Base-by-base conservation (phyloP, 2,888 invertebrate species). In the Lasioglossum figueresi region DNA sequence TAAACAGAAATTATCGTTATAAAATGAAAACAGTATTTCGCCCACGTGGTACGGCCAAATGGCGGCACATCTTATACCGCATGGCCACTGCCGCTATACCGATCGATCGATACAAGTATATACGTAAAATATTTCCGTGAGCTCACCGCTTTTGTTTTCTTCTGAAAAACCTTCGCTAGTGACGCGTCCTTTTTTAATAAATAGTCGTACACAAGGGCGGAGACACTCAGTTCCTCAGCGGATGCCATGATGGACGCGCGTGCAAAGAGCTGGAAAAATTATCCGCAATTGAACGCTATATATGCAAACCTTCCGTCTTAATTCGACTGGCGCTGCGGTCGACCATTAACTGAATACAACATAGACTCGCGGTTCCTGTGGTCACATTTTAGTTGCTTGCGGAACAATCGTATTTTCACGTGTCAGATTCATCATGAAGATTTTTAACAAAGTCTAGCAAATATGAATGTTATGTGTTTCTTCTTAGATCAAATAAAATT, bases 71-170 rank as follows among this genome's bases (percentile, higher is more conserved):
- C 63, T 16, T 45, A 70, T 37, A 19, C 91, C 90, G 91, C 92
- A 90, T 92, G 91, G 90, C 14, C 52, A 72, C 3, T 63, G 70
- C 27, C 75, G n/a, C 14, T 4, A 63, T 16, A 16, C 63, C 48
- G 78, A 68, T 68, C 59, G 52, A 82, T 84, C 6, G n/a, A 14
- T 8, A 10, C 19, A n/a, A 43, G 71, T 78, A 78, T 70, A 56
- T 87, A 83, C 34, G 43, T 2, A 73, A 70, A 66, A 84, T 77
- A 10, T 77, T 1, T 4, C 31, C 56, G 40, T 70, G 78, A 52
- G 96, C 97, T 97, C 96, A 98, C 98, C 95, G 97, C 96, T 94
- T 97, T 97, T 1, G 96, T 96, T 95, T 97, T 97, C 92, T 96
- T 96, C 92, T 97, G 96, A 93, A 97, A 97, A 76, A 97, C 96